Conservation (phyloP, 2,888 invertebrate species). For the Andrena marginata region DNA sequence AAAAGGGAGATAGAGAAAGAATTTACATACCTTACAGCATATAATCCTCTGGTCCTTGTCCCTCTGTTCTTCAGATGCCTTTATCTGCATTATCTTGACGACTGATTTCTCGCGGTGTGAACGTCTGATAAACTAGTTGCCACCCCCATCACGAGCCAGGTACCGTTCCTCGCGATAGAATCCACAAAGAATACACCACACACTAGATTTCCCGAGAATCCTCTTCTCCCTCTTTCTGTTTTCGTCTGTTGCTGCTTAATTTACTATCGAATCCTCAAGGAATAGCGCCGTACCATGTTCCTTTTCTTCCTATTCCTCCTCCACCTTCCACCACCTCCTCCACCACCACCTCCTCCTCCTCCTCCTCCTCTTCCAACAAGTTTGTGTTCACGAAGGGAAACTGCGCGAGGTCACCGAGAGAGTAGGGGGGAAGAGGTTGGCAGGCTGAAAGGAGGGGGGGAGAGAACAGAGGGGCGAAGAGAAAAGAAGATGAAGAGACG, state of each 20-base stretch:
- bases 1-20: background rate
- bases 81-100: slow-evolving; percentile 59
- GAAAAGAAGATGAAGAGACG: slow-evolving; percentile 20
- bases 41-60: slow-evolving; percentile 48
- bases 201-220: slow-evolving; percentile 6
- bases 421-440: background rate
- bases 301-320: background rate
- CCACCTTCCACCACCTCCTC: background rate
- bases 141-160: slow-evolving; percentile 51
- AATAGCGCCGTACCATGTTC: background rate
- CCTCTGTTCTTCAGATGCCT: slow-evolving; percentile 43
- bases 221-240: no score
- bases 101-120: slow-evolving; percentile 44
- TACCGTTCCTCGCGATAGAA: slow-evolving; percentile 50
- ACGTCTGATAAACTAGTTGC: slow-evolving; percentile 42
- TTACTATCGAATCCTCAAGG: background rate
- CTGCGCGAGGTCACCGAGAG: background rate
- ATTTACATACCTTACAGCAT: slow-evolving; percentile 37
- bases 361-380: background rate
- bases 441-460: background rate
- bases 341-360: background rate
- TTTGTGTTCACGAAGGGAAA: slow-evolving; percentile 4
- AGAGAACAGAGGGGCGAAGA: slow-evolving; percentile 9
- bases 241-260: background rate
- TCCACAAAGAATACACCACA: slow-evolving; percentile 48